Evolutionary conservation across 2,113 vertebrate species (phyloP).

Genomic region (Eira barbara): DNA sequence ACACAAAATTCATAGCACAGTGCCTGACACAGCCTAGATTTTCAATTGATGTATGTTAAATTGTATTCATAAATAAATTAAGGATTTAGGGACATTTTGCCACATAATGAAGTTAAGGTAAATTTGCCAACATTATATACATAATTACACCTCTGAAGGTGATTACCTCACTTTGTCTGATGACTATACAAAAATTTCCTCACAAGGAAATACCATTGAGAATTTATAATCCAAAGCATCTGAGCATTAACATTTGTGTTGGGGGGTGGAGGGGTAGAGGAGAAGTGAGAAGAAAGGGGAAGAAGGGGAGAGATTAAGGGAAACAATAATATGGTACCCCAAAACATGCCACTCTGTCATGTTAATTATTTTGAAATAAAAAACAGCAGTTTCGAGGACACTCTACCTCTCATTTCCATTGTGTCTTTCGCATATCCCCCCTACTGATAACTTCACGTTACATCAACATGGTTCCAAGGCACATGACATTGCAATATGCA

Average conservation of each 20-base stretch:
- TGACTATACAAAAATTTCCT: background rate
- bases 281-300: background rate
- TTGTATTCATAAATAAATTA: background rate
- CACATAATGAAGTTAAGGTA: background rate
- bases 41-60: background rate
- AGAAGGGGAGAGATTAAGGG: background rate
- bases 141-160: background rate
- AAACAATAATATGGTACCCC: background rate
- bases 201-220: background rate
- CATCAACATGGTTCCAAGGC: background rate
- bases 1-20: background rate
- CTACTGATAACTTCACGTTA: background rate
- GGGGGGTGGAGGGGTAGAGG: background rate
- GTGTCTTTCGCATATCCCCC: background rate
- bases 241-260: background rate
- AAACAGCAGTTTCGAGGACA: background rate
- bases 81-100: background rate
- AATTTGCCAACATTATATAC: background rate
- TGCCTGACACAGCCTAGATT: background rate
- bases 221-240: background rate
- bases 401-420: background rate
- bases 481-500: background rate
- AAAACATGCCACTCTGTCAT: background rate
- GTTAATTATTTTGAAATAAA: background rate
- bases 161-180: background rate